Evolutionary conservation across 2,113 vertebrate species (phyloP), one percentile per base, ranked within the genome.

Genomic region (Accipiter virgatus): DNA sequence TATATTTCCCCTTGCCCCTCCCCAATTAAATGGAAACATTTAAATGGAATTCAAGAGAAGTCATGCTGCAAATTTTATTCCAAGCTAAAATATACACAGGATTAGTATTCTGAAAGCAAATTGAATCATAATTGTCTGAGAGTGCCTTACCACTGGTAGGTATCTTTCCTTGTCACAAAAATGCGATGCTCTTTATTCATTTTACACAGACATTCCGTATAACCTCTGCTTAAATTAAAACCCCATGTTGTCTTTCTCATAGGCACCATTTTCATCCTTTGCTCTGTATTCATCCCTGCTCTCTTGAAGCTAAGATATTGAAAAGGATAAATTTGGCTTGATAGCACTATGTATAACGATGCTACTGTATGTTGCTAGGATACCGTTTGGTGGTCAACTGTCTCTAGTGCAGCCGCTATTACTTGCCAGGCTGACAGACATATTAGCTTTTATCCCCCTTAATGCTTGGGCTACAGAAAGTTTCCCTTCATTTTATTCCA

Each of bases 311-410:
- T 86, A 91, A 94, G 95, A 92, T 93, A 93, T 59, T 95, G 71
- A 93, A 97, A 97, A 97, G 71, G 81, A 95, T 97, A 95, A 95
- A 96, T 96, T 97, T 95, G 91, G 81, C 91, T 97, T 97, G 85
- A 95, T 97, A 97, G 65, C 68, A 92, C 63, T 92, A 71, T 79
- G 74, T 97, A 66, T 94, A 95, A 95, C 1, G 86, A 91, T 94
- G 74, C 86, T 87, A 53, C 79, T 86, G 45, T 77, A 40, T 74
- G 96, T 97, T 97, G 95, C 97, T 97, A 98, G 96, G 96, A 97
- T 95, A 97, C 97, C 86, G 43, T 96, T 97, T 96, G 93, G 88
- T 92, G 84, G 82, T 93, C 95, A 97, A 81, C 96, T 93, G 63
- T 91, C 48, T 97, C 78, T 70, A 75, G 67, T 80, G 84, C 67